phyloP scores from a whole-genome alignment of 2,797 vertebrate species.

The Phalanger gymnotis region DNA sequence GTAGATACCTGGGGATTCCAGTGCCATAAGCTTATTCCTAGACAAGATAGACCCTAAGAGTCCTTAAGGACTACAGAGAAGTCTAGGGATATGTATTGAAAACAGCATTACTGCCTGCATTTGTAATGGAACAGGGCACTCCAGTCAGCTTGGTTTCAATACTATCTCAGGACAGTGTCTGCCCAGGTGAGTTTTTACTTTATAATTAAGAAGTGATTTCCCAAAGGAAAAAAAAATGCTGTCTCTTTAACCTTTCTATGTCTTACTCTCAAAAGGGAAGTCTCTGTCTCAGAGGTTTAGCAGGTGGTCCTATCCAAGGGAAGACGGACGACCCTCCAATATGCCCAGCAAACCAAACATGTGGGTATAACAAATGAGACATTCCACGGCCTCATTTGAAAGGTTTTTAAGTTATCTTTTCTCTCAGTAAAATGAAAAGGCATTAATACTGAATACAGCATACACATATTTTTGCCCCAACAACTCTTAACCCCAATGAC shows the following conservation, averaged over 20 bases:
- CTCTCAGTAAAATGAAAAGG: constrained; percentile 65
- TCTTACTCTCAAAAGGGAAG: neutral
- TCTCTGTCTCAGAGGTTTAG: neutral
- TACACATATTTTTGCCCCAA: constrained; percentile 60
- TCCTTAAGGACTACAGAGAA: constrained; percentile 7
- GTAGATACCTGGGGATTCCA: neutral
- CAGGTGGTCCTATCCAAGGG: constrained; percentile 33
- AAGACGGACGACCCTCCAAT: constrained; percentile 53
- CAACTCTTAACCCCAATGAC: constrained; percentile 51
- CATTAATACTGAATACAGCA: constrained; percentile 71
- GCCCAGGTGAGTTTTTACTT: neutral
- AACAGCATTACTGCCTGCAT: neutral
- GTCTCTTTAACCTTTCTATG: neutral
- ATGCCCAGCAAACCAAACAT: constrained; percentile 55
- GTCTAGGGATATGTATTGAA: neutral
- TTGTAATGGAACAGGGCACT: neutral
- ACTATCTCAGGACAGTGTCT: neutral
- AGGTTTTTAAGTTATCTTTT: constrained; percentile 62
- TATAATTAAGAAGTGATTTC: neutral
- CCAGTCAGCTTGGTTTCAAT: neutral
- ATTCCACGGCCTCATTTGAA: constrained; percentile 49
- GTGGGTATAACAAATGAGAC: constrained; percentile 54
- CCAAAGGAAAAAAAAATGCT: neutral
- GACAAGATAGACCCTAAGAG: neutral
- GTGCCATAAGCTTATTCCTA: neutral